A percentile compares a stretch with the other conserved stretches of the same genome.
Evolutionary conservation across 2,797 vertebrate species (phyloP).

Genomic region (Serranus cabrilla): DNA sequence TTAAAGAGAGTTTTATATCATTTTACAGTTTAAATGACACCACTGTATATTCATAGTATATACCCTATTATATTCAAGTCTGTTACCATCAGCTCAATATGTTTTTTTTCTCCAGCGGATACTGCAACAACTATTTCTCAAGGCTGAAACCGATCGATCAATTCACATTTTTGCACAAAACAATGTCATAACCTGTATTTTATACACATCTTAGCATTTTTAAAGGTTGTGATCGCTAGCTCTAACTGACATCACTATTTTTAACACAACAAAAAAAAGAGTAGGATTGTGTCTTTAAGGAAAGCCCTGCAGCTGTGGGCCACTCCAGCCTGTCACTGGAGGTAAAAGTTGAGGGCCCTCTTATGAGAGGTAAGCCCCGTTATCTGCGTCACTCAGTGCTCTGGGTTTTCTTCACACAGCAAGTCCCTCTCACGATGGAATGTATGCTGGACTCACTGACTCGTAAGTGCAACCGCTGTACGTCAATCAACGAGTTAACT

Average conservation of each 20-base stretch:
- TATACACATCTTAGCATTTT: too few species aligned
- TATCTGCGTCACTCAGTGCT: conserved; percentile 10
- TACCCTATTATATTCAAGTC: too few species aligned
- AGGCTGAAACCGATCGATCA: too few species aligned
- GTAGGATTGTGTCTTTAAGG: background rate
- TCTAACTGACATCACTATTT: too few species aligned
- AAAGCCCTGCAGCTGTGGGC: conserved; percentile 4
- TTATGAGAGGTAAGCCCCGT: conserved; percentile 4
- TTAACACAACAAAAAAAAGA: background rate
- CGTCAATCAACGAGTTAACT: background rate
- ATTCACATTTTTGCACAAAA: too few species aligned
- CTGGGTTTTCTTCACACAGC: conserved; percentile 12
- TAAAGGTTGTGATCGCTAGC: too few species aligned
- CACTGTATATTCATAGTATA: too few species aligned
- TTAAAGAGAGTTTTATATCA: background rate
- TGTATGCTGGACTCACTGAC: conserved; percentile 11
- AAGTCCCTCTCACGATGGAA: conserved; percentile 8
- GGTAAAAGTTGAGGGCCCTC: background rate
- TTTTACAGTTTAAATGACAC: background rate
- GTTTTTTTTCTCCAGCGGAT: too few species aligned
- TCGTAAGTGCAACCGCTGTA: conserved; percentile 9
- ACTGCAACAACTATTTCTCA: too few species aligned
- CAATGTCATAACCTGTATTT: too few species aligned
- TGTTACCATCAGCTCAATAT: too few species aligned
- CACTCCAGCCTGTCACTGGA: background rate